These are phyloP conservation scores for Propithecus coquereli DNA, from an alignment of 2,113 vertebrate genomes.

Conservation along the genomic window DNA sequence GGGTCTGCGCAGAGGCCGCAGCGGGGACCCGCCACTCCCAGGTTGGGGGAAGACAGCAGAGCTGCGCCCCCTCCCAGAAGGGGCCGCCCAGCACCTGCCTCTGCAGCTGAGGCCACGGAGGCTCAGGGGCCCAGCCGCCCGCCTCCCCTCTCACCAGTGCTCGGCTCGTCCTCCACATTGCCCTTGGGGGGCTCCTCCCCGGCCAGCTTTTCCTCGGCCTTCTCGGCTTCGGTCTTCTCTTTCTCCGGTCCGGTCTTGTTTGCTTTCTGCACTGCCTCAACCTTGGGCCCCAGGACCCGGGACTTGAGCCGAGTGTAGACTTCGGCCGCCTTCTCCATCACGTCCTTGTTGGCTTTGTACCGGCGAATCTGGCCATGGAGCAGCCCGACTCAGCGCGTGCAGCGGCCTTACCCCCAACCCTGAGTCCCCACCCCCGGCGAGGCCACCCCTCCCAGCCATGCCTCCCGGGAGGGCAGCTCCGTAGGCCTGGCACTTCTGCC, in stretches of 20 bases:
- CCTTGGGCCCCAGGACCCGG: constrained; percentile 91
- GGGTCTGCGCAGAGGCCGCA: no score
- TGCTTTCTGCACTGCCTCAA: constrained; percentile 85
- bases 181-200: constrained; percentile 79
- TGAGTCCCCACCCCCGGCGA: rapidly evolving
- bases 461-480: background rate
- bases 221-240: constrained; percentile 81
- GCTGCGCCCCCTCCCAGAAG: background rate
- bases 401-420: rapidly evolving
- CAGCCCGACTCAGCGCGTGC: background rate
- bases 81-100: background rate
- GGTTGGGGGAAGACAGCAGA: rapidly evolving
- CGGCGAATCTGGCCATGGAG: constrained; percentile 89
- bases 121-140: rapidly evolving
- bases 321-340: constrained; percentile 95
- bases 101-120: background rate
- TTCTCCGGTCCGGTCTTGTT: constrained; percentile 70
- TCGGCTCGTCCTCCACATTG: constrained; percentile 77
- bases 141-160: constrained; percentile 61
- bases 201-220: constrained; percentile 76
- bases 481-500: rapidly evolving
- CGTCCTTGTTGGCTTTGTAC: constrained; percentile 95
- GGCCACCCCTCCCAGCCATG: rapidly evolving
- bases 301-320: constrained; percentile 97
- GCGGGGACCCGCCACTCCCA: rapidly evolving